Evolutionary conservation across 2,113 vertebrate species (phyloP).

Genomic region (Pipa parva): DNA sequence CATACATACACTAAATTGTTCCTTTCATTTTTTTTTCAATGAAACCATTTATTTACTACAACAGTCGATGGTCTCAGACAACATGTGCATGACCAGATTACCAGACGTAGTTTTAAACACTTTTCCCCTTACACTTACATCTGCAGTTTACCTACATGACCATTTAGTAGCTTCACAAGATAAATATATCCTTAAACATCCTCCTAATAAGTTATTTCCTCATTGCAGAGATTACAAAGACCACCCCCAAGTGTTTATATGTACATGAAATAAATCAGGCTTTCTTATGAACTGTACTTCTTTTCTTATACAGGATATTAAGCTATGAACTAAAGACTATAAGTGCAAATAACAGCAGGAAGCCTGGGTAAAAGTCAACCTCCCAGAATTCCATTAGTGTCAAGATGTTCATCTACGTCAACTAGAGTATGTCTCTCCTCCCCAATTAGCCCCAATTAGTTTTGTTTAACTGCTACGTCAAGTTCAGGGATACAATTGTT

Average conservation of each 20-base stretch:
- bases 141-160: no score
- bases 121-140: no score
- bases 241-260: constrained; percentile 4
- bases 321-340: not conserved
- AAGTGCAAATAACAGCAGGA: not conserved
- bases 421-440: no score
- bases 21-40: no score
- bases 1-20: no score
- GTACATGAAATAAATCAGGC: not conserved
- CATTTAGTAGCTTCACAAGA: no score
- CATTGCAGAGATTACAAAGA: not conserved
- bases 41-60: no score
- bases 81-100: no score
- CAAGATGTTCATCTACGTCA: constrained; percentile 1
- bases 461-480: not conserved
- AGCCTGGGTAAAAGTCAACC: not conserved
- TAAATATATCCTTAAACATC: not conserved
- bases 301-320: not conserved
- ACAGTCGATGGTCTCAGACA: no score
- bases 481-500: not conserved
- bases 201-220: not conserved
- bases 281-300: constrained; percentile 1
- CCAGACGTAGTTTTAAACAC: no score
- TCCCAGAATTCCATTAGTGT: constrained; percentile 7
- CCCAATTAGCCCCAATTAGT: not conserved